phyloP scores from a whole-genome alignment of 2,888 invertebrate genomes.

The Platypus cylindrus region DNA sequence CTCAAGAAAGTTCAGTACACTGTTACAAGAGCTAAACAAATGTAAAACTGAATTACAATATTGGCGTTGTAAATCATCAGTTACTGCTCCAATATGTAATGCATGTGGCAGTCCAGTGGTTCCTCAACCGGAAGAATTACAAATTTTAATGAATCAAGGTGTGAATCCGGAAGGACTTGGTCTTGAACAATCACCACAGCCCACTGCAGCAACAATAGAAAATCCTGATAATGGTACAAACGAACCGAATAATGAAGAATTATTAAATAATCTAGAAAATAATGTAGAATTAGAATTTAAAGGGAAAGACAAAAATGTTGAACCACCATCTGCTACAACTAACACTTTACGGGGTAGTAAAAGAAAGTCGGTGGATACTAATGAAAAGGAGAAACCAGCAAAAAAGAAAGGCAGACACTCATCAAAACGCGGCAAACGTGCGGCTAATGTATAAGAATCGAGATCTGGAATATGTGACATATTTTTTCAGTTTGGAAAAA shows the following conservation, averaged over 20 bases:
- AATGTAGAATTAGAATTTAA: too few relatives aligned
- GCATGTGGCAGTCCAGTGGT: conserved; percentile 55
- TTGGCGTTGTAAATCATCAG: conserved; percentile 81
- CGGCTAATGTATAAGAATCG: too few relatives aligned
- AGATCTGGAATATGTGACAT: too few relatives aligned
- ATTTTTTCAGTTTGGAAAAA: too few relatives aligned
- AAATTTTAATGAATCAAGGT: conserved; percentile 26
- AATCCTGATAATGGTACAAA: conserved; percentile 5
- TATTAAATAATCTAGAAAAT: too few relatives aligned
- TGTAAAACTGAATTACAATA: conserved; percentile 86
- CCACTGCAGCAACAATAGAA: conserved; percentile 2
- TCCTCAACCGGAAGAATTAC: conserved; percentile 46
- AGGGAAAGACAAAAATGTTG: too few relatives aligned
- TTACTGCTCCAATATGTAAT: conserved; percentile 53
- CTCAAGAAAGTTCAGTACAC: conserved; percentile 75
- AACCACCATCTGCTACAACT: too few relatives aligned
- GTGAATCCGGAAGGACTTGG: conserved; percentile 39
- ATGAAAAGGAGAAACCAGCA: too few relatives aligned
- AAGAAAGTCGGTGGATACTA: too few relatives aligned
- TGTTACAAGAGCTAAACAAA: conserved; percentile 78
- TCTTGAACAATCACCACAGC: conserved; percentile 2
- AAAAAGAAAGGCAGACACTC: too few relatives aligned
- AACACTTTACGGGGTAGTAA: too few relatives aligned
- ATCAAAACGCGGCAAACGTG: too few relatives aligned
- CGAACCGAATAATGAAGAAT: conserved; percentile 4